Conservation (phyloP, 2,797 vertebrate genomes). For the Lepidocolaptes lacrymiger region DNA sequence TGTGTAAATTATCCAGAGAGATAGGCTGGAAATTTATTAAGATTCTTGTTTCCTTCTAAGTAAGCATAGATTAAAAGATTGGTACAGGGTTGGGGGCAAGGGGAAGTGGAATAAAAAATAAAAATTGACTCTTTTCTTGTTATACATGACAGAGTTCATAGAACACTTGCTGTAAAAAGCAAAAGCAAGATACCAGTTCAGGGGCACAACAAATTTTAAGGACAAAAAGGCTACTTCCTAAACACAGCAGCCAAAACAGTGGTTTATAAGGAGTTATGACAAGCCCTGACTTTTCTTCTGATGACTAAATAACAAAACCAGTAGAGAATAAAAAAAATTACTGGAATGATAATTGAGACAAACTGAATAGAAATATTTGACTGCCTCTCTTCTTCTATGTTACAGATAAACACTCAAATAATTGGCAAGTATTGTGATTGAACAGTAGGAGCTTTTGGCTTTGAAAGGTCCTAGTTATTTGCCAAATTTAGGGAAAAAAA, state of each 20-base stretch:
- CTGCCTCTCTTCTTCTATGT: background rate
- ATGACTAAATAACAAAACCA: background rate
- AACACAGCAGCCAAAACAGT: background rate
- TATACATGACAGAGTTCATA: background rate
- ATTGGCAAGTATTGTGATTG: background rate
- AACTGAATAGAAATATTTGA: background rate
- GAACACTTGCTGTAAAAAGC: background rate
- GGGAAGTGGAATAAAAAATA: background rate
- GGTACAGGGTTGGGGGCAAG: accelerated
- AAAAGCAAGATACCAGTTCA: background rate
- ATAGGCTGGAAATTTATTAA: background rate
- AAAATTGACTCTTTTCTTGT: background rate
- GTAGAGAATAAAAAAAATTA: background rate
- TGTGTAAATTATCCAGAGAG: background rate
- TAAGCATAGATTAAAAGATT: background rate
- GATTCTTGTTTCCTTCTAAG: background rate
- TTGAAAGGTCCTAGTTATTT: background rate
- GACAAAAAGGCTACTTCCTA: background rate
- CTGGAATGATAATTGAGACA: background rate
- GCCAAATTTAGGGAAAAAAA: background rate
- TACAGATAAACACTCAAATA: background rate
- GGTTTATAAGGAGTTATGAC: background rate
- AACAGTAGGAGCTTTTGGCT: background rate
- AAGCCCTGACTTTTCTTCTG: background rate
- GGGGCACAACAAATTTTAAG: background rate